Percentiles rank a stretch among this genome's conserved stretches.
phyloP scores from a whole-genome alignment of 2,888 invertebrate genomes.

The Myopa testacea region DNA sequence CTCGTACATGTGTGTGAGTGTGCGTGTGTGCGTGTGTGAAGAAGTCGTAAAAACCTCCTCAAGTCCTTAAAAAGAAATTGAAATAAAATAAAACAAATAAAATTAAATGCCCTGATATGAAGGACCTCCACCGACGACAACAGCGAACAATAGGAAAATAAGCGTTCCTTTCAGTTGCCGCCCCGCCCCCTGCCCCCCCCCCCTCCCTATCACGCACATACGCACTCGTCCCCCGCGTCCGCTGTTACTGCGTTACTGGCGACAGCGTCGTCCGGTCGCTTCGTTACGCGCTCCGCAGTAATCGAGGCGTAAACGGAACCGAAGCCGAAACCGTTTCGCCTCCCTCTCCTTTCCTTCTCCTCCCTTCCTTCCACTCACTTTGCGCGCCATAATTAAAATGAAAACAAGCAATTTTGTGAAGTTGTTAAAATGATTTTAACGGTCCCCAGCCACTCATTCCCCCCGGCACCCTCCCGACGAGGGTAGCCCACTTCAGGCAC shows the following conservation, averaged over 20 bases:
- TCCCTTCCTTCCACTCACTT: background rate
- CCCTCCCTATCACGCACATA: background rate
- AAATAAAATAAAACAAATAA: conserved; percentile 45
- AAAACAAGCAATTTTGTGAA: conserved; percentile 32
- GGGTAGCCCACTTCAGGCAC: background rate
- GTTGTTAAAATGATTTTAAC: conserved; percentile 42
- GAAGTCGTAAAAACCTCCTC: conserved; percentile 46
- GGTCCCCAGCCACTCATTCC: background rate
- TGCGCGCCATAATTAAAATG: conserved; percentile 27
- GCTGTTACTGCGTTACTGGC: background rate
- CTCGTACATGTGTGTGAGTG: conserved; percentile 10
- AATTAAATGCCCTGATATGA: conserved; percentile 32
- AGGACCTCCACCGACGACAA: background rate
- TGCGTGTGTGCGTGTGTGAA: conserved; percentile 44
- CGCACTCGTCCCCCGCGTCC: background rate
- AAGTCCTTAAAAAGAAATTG: conserved; percentile 53
- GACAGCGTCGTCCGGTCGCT: conserved; percentile 35
- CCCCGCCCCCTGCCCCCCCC: background rate
- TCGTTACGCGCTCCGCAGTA: conserved; percentile 40
- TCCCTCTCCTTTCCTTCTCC: background rate
- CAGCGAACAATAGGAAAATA: conserved; percentile 41
- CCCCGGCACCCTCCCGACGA: background rate
- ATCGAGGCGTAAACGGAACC: conserved; percentile 42
- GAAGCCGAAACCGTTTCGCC: conserved; percentile 26
- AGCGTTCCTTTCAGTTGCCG: background rate